These are phyloP conservation scores for Temnothorax nylanderi DNA, from an alignment of 1,140 invertebrate genomes.

Conservation along the genomic window DNA sequence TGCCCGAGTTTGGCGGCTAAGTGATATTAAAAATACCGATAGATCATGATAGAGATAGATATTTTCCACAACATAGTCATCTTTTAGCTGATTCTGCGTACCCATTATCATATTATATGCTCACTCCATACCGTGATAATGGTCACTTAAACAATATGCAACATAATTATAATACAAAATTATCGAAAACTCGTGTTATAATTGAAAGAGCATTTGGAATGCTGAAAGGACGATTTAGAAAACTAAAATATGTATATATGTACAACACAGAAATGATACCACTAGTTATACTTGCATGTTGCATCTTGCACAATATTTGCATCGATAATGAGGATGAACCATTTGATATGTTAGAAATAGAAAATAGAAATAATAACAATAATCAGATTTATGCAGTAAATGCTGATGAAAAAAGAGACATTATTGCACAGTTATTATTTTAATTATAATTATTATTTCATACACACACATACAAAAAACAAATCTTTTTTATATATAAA, in stretches of 20 bases:
- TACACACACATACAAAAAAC: neutral
- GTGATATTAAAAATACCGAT: neutral
- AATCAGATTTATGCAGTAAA: neutral
- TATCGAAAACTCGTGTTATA: neutral
- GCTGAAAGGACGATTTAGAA: neutral
- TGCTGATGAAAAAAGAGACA: neutral
- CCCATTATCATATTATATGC: neutral
- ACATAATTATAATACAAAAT: neutral
- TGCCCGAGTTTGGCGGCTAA: conserved; percentile 3
- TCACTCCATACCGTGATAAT: conserved; percentile 14
- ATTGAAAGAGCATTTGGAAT: neutral
- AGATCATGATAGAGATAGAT: neutral
- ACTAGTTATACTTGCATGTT: neutral
- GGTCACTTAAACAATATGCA: neutral
- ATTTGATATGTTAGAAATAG: neutral
- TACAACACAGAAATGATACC: conserved; percentile 2
- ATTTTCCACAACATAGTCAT: neutral
- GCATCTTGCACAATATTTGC: neutral
- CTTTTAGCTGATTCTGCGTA: conserved; percentile 1
- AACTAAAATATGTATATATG: neutral
- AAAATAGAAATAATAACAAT: neutral
- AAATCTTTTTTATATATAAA: too few relatives aligned
- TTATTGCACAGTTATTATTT: neutral
- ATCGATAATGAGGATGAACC: neutral
- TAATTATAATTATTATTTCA: neutral